Evolutionary conservation across 2,888 invertebrate species (phyloP).

Genomic region (Andrena dorsata): DNA sequence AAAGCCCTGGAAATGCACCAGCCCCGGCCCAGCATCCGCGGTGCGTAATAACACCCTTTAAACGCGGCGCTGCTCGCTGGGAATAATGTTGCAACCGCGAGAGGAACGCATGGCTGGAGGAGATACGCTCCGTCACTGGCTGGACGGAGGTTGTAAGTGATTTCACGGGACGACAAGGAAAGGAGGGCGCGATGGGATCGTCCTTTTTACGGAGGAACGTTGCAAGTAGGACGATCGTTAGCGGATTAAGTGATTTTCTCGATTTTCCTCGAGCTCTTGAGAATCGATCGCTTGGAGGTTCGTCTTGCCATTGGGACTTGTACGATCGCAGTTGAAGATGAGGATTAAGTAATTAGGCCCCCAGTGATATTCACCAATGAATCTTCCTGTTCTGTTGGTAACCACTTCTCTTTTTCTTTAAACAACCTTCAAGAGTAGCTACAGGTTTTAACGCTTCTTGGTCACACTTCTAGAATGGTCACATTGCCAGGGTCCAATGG

Average conservation of each 20-base stretch:
- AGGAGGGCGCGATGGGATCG: constrained; percentile 15
- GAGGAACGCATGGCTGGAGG: constrained; percentile 40
- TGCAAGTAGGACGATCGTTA: constrained; percentile 22
- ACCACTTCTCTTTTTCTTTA: too few species aligned
- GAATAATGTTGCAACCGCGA: constrained; percentile 68
- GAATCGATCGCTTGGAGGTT: neutral
- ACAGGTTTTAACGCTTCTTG: too few species aligned
- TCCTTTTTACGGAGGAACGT: constrained; percentile 5
- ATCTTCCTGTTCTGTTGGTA: too few species aligned
- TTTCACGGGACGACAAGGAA: constrained; percentile 56
- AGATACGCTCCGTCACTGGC: constrained; percentile 40
- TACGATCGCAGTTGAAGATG: neutral
- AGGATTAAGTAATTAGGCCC: too few species aligned
- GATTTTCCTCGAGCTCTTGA: neutral
- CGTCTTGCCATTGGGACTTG: neutral
- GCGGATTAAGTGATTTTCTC: neutral
- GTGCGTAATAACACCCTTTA: constrained; percentile 81
- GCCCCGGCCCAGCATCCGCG: constrained; percentile 68
- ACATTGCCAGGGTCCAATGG: too few species aligned
- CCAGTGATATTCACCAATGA: too few species aligned
- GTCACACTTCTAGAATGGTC: too few species aligned
- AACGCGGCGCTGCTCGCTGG: constrained; percentile 61
- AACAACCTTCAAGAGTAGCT: too few species aligned
- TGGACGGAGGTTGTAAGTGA: constrained; percentile 61
- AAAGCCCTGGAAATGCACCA: constrained; percentile 58